Conservation (phyloP, 2,888 invertebrate species). For the Coelogynopora nodosa region DNA sequence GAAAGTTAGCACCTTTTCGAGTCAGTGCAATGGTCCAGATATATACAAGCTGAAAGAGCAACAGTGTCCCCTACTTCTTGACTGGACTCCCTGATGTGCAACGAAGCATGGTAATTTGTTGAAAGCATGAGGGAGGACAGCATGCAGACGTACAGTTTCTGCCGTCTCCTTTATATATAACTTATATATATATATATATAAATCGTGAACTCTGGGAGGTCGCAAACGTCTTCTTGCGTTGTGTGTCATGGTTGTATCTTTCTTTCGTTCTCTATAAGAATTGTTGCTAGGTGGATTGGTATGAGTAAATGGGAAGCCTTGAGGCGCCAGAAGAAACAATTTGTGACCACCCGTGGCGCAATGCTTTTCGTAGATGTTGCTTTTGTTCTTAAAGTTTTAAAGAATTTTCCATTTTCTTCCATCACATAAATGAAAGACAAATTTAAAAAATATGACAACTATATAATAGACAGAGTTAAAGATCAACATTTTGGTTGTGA, state of each 20-base stretch:
- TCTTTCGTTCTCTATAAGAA: background rate
- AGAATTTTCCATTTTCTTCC: too few relatives aligned
- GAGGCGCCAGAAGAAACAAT: background rate
- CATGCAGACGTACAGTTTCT: too few relatives aligned
- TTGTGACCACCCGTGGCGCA: slow-evolving; percentile 27
- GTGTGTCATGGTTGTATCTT: background rate
- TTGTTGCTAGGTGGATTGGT: background rate
- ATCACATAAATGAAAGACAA: too few relatives aligned
- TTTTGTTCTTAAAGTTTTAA: slow-evolving; percentile 24
- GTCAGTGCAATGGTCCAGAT: background rate
- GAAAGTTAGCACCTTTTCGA: slow-evolving; percentile 2
- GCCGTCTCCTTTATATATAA: too few relatives aligned
- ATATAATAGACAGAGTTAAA: too few relatives aligned
- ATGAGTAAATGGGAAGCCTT: background rate
- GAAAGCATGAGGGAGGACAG: too few relatives aligned
- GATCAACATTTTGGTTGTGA: too few relatives aligned
- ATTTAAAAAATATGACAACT: too few relatives aligned
- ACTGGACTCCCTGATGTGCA: too few relatives aligned
- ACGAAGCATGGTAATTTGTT: too few relatives aligned
- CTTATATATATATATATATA: background rate
- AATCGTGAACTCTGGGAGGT: background rate
- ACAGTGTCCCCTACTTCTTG: too few relatives aligned
- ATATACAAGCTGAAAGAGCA: too few relatives aligned
- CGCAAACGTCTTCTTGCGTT: background rate
- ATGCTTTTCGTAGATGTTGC: background rate